Base-by-base conservation (phyloP, 2,797 vertebrate species). In the Enteromius treurensis region DNA sequence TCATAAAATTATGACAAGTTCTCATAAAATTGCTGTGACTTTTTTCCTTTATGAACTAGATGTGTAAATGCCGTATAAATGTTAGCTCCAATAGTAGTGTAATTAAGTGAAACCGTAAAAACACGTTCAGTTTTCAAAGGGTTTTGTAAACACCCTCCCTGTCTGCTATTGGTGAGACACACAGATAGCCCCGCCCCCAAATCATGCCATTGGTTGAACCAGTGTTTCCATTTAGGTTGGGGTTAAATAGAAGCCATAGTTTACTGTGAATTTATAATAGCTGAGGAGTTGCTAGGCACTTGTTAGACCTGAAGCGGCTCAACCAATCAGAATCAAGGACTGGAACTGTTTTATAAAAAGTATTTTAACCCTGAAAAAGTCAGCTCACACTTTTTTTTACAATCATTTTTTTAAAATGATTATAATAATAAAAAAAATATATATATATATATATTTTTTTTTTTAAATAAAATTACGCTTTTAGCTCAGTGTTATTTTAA, bases 131-230 rank as follows among this genome's bases (percentile, higher is more conserved):
- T 62, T 29, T 62, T 62, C 60, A 29, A 49, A 11, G 8, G 26
- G 9, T 7, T 73, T 51, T 1, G 15, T 10, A 51, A 49, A 32
- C 32, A n/a, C 71, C 19, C 5, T 13, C 60, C 60, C 5, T 62
- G 26, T 64, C 17, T 75, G 32, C 51, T 37, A 9, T 58, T 75
- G 32, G 53, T 17, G 3, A 15, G 3, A 75, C 21, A 8, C 32
- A 37, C 49, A 14, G 10, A 75, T 15, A 55, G 32, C 19, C 21
- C 71, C 5, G 1, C 49, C 70, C 23, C 1, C 69, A 19, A 19
- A n/a, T 47, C n/a, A 45, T 70, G 40, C 6, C 68, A 70, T 70
- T 70, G 68, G 40, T 26, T 29, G 23, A 71, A 23, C 69, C 23
- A 47, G 8, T 47, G 42, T 40, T 40, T 37, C 34, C 34, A 37